Percentiles rank a stretch among this genome's conserved stretches.
phyloP scores from a whole-genome alignment of 2,888 invertebrate species.

The Monoplex corrugatus region DNA sequence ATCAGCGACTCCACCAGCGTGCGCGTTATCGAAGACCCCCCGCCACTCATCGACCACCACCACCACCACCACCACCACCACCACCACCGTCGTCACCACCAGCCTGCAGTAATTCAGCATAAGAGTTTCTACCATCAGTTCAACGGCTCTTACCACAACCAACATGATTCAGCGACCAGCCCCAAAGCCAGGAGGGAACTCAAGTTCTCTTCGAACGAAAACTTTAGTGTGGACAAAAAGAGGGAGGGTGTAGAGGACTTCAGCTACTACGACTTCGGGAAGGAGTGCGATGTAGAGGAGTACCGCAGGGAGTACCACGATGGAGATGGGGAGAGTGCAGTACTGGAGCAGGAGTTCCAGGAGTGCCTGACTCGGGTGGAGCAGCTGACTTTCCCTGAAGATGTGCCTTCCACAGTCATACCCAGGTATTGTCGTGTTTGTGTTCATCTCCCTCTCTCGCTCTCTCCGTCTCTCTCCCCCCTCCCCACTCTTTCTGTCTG shows the following conservation, averaged over 20 bases:
- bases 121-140: constrained; percentile 9
- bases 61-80: not conserved
- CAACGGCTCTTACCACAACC: not conserved
- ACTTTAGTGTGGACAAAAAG: not conserved
- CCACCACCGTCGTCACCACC: not conserved
- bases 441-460: not conserved
- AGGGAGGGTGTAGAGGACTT: too few relatives aligned
- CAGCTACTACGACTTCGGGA: not conserved
- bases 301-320: not conserved
- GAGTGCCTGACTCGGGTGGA: not conserved
- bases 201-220: not conserved
- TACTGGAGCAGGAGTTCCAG: not conserved
- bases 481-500: not conserved
- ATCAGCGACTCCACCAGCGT: constrained; percentile 50
- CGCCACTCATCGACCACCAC: not conserved
- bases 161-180: not conserved
- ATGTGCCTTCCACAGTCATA: not conserved
- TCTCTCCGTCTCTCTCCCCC: not conserved
- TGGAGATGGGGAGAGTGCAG: not conserved
- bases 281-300: not conserved
- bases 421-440: constrained; percentile 5
- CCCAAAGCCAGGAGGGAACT: not conserved
- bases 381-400: not conserved
- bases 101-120: not conserved
- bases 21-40: constrained; percentile 29